phyloP scores from a whole-genome alignment of 2,888 invertebrate species.

The Ametastegia equiseti region DNA sequence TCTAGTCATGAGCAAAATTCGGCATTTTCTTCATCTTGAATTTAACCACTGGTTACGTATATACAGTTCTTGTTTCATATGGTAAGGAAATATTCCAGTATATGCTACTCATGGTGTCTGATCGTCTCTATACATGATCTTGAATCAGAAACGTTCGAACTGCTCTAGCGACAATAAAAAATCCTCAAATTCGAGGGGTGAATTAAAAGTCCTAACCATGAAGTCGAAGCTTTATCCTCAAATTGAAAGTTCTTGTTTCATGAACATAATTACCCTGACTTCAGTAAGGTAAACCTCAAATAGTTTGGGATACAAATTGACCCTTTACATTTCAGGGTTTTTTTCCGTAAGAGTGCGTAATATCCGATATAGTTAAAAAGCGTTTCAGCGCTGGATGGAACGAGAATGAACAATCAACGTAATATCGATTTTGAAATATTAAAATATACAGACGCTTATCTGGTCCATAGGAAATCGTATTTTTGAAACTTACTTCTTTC shows the following conservation, averaged over 20 bases:
- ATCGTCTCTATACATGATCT: constrained; percentile 4
- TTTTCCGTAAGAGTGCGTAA: too few relatives aligned
- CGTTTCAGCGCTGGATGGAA: constrained; percentile 35
- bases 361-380: not conserved
- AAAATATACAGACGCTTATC: not conserved
- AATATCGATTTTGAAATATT: not conserved
- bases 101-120: not conserved
- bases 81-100: not conserved
- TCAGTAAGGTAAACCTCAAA: too few relatives aligned
- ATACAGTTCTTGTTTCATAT: not conserved
- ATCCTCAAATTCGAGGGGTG: too few relatives aligned
- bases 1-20: constrained; percentile 18
- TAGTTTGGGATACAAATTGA: too few relatives aligned
- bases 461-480: not conserved
- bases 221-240: too few relatives aligned
- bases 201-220: too few relatives aligned
- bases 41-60: not conserved
- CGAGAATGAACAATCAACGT: not conserved
- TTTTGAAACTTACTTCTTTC: not conserved
- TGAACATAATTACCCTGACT: too few relatives aligned
- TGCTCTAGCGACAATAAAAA: too few relatives aligned
- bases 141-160: not conserved
- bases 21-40: not conserved
- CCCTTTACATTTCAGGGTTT: too few relatives aligned
- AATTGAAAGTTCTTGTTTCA: too few relatives aligned